Base-by-base conservation (phyloP, 2,113 vertebrate species). In the Thamnaconus septentrionalis region DNA sequence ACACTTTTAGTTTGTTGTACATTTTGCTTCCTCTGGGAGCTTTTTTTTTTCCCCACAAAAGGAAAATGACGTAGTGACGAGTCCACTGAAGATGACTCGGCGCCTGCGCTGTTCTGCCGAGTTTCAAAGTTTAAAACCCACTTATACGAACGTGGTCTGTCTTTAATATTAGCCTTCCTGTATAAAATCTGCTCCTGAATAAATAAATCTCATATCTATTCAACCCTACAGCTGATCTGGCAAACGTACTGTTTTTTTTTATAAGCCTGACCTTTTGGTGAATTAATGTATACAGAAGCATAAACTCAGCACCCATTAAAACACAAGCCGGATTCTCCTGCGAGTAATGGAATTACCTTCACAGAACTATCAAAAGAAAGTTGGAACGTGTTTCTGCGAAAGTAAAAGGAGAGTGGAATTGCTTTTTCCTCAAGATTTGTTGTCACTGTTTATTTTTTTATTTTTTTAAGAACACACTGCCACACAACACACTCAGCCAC, bases 151-250 rank as follows among this genome's bases (percentile, higher is more conserved):
- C 59, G 71, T 62, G 62, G 53, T 3, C 39, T 74, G 67, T 59
- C 52, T 59, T 61, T 49, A 73, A 60, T 64, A 61, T 66, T 66
- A 85, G 64, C n/a, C 64, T 7, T 54, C 18, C 18, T 31, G 44
- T 66, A 57, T 59, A 63, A 79, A 66, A 64, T 65, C 44, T 5
- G 52, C 55, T 47, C 64, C 51, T 79, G 69, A 83, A 83, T 79
- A 74, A 80, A 83, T 79, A 82, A 59, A 71, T 67, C 18, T 64
- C 39, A 64, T 64, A 74, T 76, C 44, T 68, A 67, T 84, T 76
- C 74, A 64, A 18, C 6, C 5, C 41, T 52, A 65, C 61, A 70
- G 74, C 71, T 69, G 72, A 82, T 77, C 47, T 78, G 66, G 10
- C 57, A 61, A 31, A 39, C 18, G 18, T 31, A 31, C 18, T 31